Percentiles rank a stretch among this genome's conserved stretches.
phyloP scores from a whole-genome alignment of 2,113 vertebrate species.

The Oncorhynchus mykiss region DNA sequence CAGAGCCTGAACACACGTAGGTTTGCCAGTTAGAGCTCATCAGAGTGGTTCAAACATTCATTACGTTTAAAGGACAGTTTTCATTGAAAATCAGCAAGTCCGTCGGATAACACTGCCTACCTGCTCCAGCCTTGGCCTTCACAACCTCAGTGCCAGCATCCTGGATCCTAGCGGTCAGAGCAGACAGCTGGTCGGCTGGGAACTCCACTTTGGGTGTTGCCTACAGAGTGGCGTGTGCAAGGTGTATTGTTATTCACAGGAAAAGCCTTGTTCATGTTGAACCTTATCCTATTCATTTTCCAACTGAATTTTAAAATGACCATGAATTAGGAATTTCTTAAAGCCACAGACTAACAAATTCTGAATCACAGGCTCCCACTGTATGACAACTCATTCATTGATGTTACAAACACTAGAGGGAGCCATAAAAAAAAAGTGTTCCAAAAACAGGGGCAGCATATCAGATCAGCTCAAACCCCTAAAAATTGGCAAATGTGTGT shows the following conservation, averaged over 20 bases:
- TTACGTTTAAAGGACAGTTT: background rate
- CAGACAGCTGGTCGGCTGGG: constrained; percentile 83
- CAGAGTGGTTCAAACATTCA: background rate
- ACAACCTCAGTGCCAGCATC: constrained; percentile 98
- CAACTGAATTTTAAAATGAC: background rate
- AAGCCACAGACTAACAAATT: background rate
- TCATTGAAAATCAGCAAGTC: background rate
- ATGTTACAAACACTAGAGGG: constrained; percentile 3
- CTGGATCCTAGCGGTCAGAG: constrained; percentile 87
- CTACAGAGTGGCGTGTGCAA: constrained; percentile 41
- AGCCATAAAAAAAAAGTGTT: background rate
- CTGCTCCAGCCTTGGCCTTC: constrained; percentile 94
- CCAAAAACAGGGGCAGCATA: background rate
- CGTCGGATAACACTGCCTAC: constrained; percentile 48
- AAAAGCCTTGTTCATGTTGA: background rate
- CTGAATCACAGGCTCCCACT: background rate
- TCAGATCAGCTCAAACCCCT: background rate
- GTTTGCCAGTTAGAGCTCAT: background rate
- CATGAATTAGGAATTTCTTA: background rate
- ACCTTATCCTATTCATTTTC: background rate
- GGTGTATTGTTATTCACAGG: background rate
- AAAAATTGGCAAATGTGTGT: too few species aligned
- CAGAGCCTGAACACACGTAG: constrained; percentile 79
- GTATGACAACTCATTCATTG: background rate
- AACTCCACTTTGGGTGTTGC: constrained; percentile 95